These are phyloP conservation scores for Aurelia sp. DNA, from an alignment of 30 jellyfish, hydroid and myxozoan species.

Conservation along the genomic window DNA sequence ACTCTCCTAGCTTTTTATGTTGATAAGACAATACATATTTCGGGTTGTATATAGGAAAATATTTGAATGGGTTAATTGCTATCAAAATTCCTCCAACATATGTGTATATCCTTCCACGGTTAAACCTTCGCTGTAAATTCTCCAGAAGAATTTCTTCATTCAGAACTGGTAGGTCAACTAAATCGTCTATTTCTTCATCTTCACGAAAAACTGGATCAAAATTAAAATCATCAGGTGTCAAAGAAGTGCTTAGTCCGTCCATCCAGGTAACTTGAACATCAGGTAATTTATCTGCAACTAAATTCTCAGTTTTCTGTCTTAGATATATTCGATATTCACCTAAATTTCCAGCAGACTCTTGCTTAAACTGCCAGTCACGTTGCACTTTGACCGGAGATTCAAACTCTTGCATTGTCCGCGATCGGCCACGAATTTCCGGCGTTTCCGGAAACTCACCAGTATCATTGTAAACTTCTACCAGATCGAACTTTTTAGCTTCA, in stretches of 20 bases:
- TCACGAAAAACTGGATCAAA: conserved; percentile 85
- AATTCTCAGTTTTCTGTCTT: conserved; percentile 68
- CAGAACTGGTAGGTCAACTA: conserved; percentile 86
- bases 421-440: conserved; percentile 69
- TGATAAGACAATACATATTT: conserved; percentile 80
- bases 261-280: conserved; percentile 87
- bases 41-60: conserved; percentile 95
- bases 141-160: conserved; percentile 80
- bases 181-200: conserved; percentile 78
- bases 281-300: conserved; percentile 31
- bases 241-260: conserved; percentile 71
- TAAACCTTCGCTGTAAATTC: conserved; percentile 67
- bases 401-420: conserved; percentile 79
- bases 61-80: conserved; percentile 93
- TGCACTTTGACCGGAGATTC: conserved; percentile 83
- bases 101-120: conserved; percentile 85
- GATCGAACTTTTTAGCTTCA: conserved; percentile 71
- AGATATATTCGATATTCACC: conserved; percentile 73
- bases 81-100: conserved; percentile 92
- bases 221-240: conserved; percentile 75
- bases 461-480: conserved; percentile 81
- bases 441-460: conserved; percentile 72
- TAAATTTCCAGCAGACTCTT: conserved; percentile 19
- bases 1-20: conserved; percentile 76
- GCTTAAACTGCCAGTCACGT: conserved; percentile 71